A percentile compares a stretch with the other conserved stretches of the same genome.
Conservation (phyloP, 2,888 invertebrate genomes). For the Pristionchus exspectatus region DNA sequence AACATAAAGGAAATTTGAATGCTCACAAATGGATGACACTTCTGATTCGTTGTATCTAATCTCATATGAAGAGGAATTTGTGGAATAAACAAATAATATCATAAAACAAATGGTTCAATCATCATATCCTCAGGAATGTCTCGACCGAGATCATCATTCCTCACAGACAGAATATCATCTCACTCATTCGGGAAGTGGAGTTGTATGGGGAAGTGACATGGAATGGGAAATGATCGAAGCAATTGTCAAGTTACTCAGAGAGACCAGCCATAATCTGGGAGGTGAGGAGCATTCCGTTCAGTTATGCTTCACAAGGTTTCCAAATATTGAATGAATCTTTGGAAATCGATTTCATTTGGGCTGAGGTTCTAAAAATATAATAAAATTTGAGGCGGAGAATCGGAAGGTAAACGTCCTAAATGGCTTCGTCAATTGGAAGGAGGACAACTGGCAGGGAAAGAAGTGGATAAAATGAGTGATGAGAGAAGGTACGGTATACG, state of each 20-base stretch:
- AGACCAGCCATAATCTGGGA: conserved; percentile 84
- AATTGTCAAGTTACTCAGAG: conserved; percentile 86
- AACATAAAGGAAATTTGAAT: too few species aligned
- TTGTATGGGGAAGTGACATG: conserved; percentile 70
- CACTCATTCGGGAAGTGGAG: conserved; percentile 64
- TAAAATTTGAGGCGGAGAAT: conserved; percentile 60
- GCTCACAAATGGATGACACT: neutral
- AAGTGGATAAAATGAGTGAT: conserved; percentile 57
- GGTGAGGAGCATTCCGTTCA: neutral
- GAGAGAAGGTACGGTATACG: conserved; percentile 37
- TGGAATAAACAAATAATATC: too few species aligned
- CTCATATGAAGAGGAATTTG: neutral
- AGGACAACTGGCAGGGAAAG: conserved; percentile 71
- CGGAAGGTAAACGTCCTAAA: conserved; percentile 77
- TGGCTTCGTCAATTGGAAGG: conserved; percentile 79
- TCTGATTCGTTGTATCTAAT: neutral
- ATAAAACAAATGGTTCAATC: too few species aligned
- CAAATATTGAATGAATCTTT: neutral
- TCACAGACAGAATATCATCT: conserved; percentile 57
- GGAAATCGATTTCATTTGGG: neutral
- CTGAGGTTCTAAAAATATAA: neutral
- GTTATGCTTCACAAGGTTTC: neutral
- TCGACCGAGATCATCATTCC: conserved; percentile 61
- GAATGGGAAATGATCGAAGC: conserved; percentile 76
- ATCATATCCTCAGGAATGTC: conserved; percentile 66